These are phyloP conservation scores for Polypterus bichir DNA, from an alignment of 2,113 vertebrate genomes.

Conservation along the genomic window DNA sequence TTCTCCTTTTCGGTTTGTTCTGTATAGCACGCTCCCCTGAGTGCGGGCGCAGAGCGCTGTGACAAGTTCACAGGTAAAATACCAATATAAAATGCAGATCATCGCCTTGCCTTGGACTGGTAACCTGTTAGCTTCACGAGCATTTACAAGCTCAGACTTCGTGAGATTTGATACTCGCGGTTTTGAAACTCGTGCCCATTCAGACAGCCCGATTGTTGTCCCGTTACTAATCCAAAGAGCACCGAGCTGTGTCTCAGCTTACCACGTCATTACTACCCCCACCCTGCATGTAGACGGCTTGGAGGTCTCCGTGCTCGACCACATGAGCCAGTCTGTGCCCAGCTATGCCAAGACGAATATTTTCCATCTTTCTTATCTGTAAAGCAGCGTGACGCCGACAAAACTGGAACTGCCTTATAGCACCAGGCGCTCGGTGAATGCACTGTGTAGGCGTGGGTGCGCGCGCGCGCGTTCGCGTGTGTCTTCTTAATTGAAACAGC, in stretches of 20 bases:
- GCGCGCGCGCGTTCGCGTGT: too few species aligned
- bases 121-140: neutral
- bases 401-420: slow-evolving; percentile 13
- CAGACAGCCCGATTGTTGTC: slow-evolving; percentile 27
- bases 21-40: too few species aligned
- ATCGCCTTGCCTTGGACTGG: neutral
- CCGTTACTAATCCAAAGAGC: slow-evolving; percentile 28
- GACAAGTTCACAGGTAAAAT: too few species aligned
- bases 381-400: slow-evolving; percentile 27
- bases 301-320: slow-evolving; percentile 16
- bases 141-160: slow-evolving; percentile 1
- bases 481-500: neutral
- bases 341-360: slow-evolving; percentile 19
- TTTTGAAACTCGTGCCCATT: slow-evolving; percentile 31
- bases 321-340: slow-evolving; percentile 18
- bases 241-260: slow-evolving; percentile 20
- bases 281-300: slow-evolving; percentile 12
- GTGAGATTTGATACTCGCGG: slow-evolving; percentile 8
- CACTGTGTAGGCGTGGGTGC: too few species aligned
- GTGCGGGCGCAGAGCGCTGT: too few species aligned
- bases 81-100: neutral
- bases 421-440: too few species aligned
- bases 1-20: too few species aligned
- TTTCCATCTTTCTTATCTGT: slow-evolving; percentile 19
- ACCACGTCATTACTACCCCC: slow-evolving; percentile 28